These are phyloP conservation scores for Aulostomus chinensis DNA, from an alignment of 2,797 vertebrate species.

Conservation along the genomic window DNA sequence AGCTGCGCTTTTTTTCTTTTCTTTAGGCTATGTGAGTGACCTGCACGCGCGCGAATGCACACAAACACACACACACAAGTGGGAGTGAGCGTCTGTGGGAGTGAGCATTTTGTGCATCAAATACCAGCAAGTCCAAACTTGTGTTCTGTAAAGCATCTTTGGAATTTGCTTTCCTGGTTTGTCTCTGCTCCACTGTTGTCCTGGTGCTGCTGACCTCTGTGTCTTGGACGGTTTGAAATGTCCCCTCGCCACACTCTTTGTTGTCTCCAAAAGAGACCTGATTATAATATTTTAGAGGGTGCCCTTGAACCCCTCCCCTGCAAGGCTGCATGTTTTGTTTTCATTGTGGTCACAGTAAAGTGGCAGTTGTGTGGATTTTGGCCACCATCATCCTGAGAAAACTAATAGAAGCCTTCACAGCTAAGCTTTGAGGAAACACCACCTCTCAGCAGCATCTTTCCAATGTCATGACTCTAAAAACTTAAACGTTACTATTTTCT, in stretches of 20 bases:
- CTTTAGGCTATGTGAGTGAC: conserved; percentile 43
- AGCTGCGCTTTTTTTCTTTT: conserved; percentile 25
- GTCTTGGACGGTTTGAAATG: conserved; percentile 34
- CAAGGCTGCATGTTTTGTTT: conserved; percentile 38
- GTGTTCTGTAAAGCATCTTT: conserved; percentile 65
- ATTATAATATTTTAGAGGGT: conserved; percentile 45
- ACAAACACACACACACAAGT: conserved; percentile 4
- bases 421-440: background rate
- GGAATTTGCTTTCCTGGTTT: conserved; percentile 69
- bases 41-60: no score
- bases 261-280: conserved; percentile 30
- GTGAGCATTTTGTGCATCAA: conserved; percentile 48
- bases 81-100: conserved; percentile 46
- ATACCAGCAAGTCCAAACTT: conserved; percentile 61
- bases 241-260: conserved; percentile 38
- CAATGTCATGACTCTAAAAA: no score
- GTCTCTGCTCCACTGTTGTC: conserved; percentile 15
- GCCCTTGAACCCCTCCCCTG: conserved; percentile 26
- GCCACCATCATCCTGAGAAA: conserved; percentile 10
- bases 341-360: conserved; percentile 37
- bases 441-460: conserved; percentile 2
- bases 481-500: no score
- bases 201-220: conserved; percentile 19
- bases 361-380: conserved; percentile 29
- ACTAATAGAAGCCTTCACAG: background rate